Evolutionary conservation across 2,797 vertebrate species (phyloP).

Genomic region (Fundulus diaphanus): DNA sequence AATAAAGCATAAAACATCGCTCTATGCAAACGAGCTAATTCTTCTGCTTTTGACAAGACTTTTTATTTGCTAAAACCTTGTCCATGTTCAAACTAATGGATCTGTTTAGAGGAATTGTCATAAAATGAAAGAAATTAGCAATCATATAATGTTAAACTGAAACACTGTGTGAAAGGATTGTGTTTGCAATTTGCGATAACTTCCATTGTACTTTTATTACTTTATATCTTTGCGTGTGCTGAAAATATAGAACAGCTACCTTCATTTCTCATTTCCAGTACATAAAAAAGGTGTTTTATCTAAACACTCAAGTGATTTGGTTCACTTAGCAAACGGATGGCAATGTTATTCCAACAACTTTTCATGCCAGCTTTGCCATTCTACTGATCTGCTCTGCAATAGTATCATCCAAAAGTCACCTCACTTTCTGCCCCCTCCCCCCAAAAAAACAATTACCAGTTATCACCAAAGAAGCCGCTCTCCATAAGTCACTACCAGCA

Average conservation of each 20-base stretch:
- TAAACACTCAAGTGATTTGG: constrained; percentile 53
- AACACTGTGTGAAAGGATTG: background rate
- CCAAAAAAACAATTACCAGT: constrained; percentile 68
- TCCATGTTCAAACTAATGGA: background rate
- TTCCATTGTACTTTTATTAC: background rate
- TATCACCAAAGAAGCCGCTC: constrained; percentile 63
- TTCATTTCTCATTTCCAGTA: constrained; percentile 22
- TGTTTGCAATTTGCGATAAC: background rate
- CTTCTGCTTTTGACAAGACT: background rate
- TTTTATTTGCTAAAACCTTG: background rate
- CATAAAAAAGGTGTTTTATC: constrained; percentile 54
- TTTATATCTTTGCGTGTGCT: background rate
- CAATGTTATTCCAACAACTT: constrained; percentile 73
- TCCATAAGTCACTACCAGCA: constrained; percentile 71
- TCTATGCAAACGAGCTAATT: background rate
- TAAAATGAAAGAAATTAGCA: background rate
- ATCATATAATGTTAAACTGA: background rate
- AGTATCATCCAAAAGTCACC: constrained; percentile 35
- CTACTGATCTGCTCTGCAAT: constrained; percentile 63
- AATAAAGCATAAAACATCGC: background rate
- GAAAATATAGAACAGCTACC: background rate
- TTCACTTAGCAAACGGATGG: constrained; percentile 70
- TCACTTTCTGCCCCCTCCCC: background rate
- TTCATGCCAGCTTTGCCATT: constrained; percentile 59
- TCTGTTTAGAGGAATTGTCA: background rate